These are phyloP conservation scores for Odocoileus virginianus DNA, from an alignment of 2,113 vertebrate genomes.

Conservation along the genomic window DNA sequence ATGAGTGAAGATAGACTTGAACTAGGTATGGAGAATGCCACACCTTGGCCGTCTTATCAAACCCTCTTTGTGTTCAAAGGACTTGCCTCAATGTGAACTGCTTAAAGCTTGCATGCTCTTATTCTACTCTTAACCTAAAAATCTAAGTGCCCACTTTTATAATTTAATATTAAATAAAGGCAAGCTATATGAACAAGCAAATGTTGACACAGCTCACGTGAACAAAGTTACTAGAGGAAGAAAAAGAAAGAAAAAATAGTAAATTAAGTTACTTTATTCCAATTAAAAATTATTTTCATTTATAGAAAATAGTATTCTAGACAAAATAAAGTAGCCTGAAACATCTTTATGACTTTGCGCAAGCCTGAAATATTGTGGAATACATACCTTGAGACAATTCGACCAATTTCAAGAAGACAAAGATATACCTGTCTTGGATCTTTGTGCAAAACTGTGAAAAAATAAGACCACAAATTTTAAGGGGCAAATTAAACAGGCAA, in stretches of 20 bases:
- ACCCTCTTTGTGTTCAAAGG: not conserved
- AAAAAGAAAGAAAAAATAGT: not conserved
- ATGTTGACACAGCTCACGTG: not conserved
- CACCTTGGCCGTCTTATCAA: not conserved
- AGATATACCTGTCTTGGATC: constrained; percentile 97
- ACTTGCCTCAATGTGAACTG: not conserved
- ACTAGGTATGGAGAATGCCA: not conserved
- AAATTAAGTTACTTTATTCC: not conserved
- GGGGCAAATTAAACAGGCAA: not conserved
- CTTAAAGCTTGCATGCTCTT: not conserved
- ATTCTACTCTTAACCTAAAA: not conserved
- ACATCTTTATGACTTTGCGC: not conserved
- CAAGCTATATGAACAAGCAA: not conserved
- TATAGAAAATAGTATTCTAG: not conserved
- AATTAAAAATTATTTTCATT: not conserved
- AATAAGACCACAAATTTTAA: constrained; percentile 31
- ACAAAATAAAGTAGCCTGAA: not conserved
- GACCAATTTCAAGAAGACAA: constrained; percentile 94
- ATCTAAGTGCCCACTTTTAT: not conserved
- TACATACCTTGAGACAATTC: constrained; percentile 92
- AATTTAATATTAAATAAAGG: constrained; percentile 17
- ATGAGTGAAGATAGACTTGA: not conserved
- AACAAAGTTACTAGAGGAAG: not conserved
- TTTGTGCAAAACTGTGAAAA: constrained; percentile 91
- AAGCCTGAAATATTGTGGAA: not conserved